Conservation (phyloP, 2,113 vertebrate genomes). For the Brienomyrus brachyistius region DNA sequence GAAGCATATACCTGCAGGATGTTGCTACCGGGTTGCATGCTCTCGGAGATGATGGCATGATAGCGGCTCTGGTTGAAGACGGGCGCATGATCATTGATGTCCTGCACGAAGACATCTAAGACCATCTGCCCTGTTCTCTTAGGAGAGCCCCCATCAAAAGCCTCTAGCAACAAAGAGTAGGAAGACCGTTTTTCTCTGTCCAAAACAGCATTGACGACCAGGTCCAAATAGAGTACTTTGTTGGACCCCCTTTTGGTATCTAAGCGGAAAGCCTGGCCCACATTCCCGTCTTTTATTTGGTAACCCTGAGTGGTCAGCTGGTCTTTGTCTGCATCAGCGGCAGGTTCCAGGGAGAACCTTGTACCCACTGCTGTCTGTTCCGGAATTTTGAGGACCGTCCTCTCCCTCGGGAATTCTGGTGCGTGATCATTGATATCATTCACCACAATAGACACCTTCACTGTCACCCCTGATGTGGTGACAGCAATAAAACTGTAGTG, state of each 20-base stretch:
- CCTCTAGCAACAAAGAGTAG: conserved; percentile 76
- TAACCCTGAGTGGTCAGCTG: conserved; percentile 85
- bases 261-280: conserved; percentile 78
- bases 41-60: conserved; percentile 88
- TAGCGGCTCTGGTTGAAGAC: conserved; percentile 95
- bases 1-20: conserved; percentile 90
- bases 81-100: conserved; percentile 91
- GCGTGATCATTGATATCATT: conserved; percentile 93
- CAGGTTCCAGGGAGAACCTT: conserved; percentile 82
- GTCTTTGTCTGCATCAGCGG: conserved; percentile 81
- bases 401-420: conserved; percentile 73
- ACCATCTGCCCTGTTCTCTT: conserved; percentile 75
- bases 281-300: conserved; percentile 74
- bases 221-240: conserved; percentile 77
- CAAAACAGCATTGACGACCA: conserved; percentile 74
- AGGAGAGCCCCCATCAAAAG: conserved; percentile 88
- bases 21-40: conserved; percentile 79
- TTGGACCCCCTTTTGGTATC: conserved; percentile 79
- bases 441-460: conserved; percentile 83
- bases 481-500: conserved; percentile 93
- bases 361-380: conserved; percentile 84
- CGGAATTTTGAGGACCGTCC: conserved; percentile 70
- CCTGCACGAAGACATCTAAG: conserved; percentile 77
- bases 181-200: conserved; percentile 81
- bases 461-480: conserved; percentile 79